These are phyloP conservation scores for Caenorhabditis latens DNA, from an alignment of 1,140 invertebrate genomes.

Conservation along the genomic window DNA sequence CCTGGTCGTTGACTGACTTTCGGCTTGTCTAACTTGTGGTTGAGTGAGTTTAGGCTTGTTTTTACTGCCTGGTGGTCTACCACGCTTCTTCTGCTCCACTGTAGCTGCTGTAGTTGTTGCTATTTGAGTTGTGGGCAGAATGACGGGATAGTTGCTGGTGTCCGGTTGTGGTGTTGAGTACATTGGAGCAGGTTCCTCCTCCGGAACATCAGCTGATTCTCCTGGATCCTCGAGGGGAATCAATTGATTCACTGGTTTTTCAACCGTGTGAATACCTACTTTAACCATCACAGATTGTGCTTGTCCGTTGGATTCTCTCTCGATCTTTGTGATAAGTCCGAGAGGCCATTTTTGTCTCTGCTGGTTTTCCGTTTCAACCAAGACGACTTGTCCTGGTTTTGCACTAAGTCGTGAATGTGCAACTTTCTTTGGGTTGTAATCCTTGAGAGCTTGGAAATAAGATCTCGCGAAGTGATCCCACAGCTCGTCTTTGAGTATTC, in stretches of 20 bases:
- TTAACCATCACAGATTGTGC: background rate
- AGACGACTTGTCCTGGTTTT: background rate
- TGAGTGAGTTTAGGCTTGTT: no score
- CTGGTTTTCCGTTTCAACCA: background rate
- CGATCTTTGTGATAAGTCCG: background rate
- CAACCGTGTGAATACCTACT: no score
- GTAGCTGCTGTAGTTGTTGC: no score
- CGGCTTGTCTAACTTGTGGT: no score
- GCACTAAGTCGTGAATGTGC: background rate
- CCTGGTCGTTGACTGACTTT: no score
- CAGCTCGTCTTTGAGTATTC: background rate
- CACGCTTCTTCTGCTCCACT: no score
- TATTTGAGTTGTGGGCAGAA: no score
- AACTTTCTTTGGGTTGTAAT: background rate
- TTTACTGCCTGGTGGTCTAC: no score
- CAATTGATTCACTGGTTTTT: background rate
- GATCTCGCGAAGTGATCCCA: background rate
- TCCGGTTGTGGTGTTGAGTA: no score
- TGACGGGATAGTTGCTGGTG: no score
- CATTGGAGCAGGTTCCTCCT: no score
- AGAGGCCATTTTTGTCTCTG: background rate
- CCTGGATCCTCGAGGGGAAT: conserved; percentile 9
- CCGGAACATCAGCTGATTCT: no score
- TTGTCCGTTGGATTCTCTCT: background rate
- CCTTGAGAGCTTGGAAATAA: background rate